phyloP scores from a whole-genome alignment of 2,113 vertebrate species.

The Oenanthe oenanthe region DNA sequence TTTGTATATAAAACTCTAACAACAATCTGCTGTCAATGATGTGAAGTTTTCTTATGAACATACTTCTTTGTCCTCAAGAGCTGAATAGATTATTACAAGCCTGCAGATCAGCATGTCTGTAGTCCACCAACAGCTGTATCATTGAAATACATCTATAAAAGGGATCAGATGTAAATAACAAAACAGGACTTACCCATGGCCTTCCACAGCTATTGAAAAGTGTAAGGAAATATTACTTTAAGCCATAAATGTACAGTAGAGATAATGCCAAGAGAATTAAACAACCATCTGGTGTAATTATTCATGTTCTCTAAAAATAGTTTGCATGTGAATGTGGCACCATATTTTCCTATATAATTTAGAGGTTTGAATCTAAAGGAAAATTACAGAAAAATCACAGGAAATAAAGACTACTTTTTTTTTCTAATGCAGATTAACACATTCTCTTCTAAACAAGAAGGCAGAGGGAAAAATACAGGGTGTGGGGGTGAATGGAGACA shows the following conservation, averaged over 20 bases:
- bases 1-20: constrained; percentile 58
- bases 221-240: constrained; percentile 69
- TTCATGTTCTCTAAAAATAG: constrained; percentile 79
- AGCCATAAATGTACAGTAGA: constrained; percentile 74
- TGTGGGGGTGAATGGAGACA: neutral
- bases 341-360: constrained; percentile 64
- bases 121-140: constrained; percentile 30
- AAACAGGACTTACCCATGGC: constrained; percentile 23
- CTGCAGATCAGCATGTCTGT: constrained; percentile 43
- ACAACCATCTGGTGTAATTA: constrained; percentile 79
- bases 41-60: constrained; percentile 1
- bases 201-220: constrained; percentile 53
- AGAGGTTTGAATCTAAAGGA: constrained; percentile 52
- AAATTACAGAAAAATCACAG: constrained; percentile 52
- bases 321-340: constrained; percentile 63
- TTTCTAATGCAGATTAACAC: neutral
- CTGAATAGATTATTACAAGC: constrained; percentile 27
- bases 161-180: constrained; percentile 45
- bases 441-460: neutral
- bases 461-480: neutral
- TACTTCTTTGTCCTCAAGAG: neutral
- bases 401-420: neutral
- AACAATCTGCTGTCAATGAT: constrained; percentile 41
- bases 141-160: constrained; percentile 44
- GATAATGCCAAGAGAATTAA: constrained; percentile 77